phyloP scores from a whole-genome alignment of 2,113 vertebrate species.

The Phyllostomus discolor region DNA sequence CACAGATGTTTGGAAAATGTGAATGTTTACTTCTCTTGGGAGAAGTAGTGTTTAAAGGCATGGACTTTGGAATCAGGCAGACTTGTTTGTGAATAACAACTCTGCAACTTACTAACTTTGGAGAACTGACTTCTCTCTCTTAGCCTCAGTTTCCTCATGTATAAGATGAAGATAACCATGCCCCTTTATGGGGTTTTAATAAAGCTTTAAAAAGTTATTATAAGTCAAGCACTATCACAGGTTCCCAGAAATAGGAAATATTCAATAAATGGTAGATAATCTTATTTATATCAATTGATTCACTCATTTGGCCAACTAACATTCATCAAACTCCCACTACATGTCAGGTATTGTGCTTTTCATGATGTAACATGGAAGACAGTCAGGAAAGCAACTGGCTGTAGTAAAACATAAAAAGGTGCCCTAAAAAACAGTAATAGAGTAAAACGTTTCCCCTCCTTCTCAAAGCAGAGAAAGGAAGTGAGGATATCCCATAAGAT shows the following conservation, averaged over 20 bases:
- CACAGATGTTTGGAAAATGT: slow-evolving; percentile 66
- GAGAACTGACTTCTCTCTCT: not conserved
- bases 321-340: not conserved
- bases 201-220: not conserved
- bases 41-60: slow-evolving; percentile 38
- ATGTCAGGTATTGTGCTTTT: not conserved
- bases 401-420: not conserved
- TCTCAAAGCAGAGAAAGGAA: not conserved
- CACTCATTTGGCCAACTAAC: not conserved
- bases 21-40: slow-evolving; percentile 56
- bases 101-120: not conserved
- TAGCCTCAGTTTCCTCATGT: not conserved
- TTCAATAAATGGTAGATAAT: not conserved
- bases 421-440: not conserved
- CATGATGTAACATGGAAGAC: not conserved
- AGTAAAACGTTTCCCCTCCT: not conserved
- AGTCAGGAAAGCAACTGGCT: not conserved
- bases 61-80: slow-evolving; percentile 43
- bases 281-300: not conserved
- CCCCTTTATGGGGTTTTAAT: not conserved
- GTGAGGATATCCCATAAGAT: not conserved
- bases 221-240: not conserved
- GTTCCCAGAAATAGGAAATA: not conserved
- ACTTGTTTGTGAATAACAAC: slow-evolving; percentile 22
- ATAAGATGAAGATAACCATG: not conserved